These are phyloP conservation scores for Parotia lawesii DNA, from an alignment of 2,113 vertebrate genomes.

Conservation along the genomic window DNA sequence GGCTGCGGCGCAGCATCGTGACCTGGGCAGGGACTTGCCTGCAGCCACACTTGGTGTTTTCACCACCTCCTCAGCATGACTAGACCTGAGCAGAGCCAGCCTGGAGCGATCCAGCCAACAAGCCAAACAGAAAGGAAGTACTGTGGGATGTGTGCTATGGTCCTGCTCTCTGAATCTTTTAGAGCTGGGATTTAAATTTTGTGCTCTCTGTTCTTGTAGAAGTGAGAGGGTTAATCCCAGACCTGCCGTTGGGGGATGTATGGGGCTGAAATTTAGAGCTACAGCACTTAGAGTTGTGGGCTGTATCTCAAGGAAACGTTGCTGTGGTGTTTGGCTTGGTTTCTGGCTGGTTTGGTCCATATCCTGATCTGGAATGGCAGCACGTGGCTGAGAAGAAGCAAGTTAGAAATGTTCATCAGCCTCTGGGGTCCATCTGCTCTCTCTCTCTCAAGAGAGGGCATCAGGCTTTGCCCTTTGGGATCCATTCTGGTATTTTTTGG, in stretches of 20 bases:
- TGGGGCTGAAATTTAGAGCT: background rate
- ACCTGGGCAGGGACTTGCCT: constrained; percentile 60
- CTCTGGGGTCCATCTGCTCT: background rate
- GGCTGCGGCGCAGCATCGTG: constrained; percentile 56
- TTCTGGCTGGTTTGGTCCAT: constrained; percentile 60
- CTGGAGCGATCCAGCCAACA: constrained; percentile 11
- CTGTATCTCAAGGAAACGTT: background rate
- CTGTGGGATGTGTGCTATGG: background rate
- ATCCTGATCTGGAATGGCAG: constrained; percentile 40
- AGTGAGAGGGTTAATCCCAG: background rate
- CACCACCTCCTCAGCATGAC: constrained; percentile 72
- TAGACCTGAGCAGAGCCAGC: constrained; percentile 66
- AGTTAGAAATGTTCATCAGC: background rate
- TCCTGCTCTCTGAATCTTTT: background rate
- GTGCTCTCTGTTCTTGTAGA: background rate
- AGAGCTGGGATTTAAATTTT: background rate
- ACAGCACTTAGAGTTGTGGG: background rate
- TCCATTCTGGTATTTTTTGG: background rate
- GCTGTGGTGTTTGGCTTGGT: constrained; percentile 56
- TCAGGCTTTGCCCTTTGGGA: background rate
- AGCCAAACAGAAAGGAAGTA: constrained; percentile 23
- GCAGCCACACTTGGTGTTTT: constrained; percentile 66
- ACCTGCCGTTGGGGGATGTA: background rate
- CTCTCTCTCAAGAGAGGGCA: background rate
- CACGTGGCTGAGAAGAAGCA: constrained; percentile 42